These are phyloP conservation scores for Trachelus stipa DNA, from an alignment of 2,888 invertebrate species.

Conservation along the genomic window DNA sequence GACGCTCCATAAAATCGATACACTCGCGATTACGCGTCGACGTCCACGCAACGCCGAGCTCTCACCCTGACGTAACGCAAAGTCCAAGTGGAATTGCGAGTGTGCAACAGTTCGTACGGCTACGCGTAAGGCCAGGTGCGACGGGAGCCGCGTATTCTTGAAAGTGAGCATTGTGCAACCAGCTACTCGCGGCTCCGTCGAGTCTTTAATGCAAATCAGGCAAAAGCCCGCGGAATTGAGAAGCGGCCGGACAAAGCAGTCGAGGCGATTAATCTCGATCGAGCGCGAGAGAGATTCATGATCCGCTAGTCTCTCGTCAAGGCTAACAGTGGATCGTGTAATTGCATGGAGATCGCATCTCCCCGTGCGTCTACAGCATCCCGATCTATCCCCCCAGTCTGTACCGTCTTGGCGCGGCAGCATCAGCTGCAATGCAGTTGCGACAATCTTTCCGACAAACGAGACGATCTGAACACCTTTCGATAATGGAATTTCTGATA, in stretches of 20 bases:
- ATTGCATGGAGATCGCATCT: neutral
- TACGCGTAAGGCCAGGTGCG: constrained; percentile 8
- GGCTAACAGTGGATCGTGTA: neutral
- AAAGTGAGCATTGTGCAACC: constrained; percentile 10
- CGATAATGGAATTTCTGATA: neutral
- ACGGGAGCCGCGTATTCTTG: neutral
- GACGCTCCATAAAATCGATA: neutral
- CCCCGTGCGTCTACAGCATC: neutral
- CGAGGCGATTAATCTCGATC: constrained; percentile 48
- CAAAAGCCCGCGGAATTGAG: constrained; percentile 51
- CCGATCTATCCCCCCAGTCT: neutral
- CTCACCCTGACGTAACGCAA: neutral
- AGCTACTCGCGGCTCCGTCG: constrained; percentile 22
- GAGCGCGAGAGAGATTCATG: constrained; percentile 15
- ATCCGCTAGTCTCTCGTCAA: neutral
- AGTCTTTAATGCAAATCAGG: constrained; percentile 50
- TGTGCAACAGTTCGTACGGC: constrained; percentile 14
- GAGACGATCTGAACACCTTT: neutral
- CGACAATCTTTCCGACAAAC: neutral
- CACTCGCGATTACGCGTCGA: neutral
- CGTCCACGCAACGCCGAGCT: neutral
- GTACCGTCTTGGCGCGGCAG: neutral
- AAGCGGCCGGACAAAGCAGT: constrained; percentile 50
- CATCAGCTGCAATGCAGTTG: neutral
- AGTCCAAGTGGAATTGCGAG: constrained; percentile 26